phyloP scores from a whole-genome alignment of 2,888 invertebrate species.

The Pedicia rivosa region DNA sequence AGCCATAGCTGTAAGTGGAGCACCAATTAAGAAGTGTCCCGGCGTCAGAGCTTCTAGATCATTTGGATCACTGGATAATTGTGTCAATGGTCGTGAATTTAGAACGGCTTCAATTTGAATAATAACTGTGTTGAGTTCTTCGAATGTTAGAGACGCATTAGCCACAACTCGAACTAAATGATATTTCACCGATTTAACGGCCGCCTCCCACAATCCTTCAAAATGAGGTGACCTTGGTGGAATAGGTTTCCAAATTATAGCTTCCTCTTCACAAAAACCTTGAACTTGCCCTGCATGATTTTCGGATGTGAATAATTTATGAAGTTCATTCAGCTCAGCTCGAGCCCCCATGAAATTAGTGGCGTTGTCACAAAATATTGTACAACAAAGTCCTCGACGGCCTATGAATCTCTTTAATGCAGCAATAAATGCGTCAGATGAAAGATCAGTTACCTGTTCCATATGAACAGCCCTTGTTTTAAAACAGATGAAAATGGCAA shows the following conservation, averaged over 20 bases:
- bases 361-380: slow-evolving; percentile 6
- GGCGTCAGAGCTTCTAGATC: neutral
- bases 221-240: slow-evolving; percentile 11
- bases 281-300: too few relatives aligned
- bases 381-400: neutral
- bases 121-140: neutral
- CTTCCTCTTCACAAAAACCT: neutral
- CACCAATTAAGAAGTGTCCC: neutral
- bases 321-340: neutral
- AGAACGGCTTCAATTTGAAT: neutral
- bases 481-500: neutral
- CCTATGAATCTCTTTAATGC: too few relatives aligned
- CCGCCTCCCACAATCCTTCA: slow-evolving; percentile 11
- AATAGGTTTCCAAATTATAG: slow-evolving; percentile 9
- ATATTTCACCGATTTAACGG: slow-evolving; percentile 8
- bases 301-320: too few relatives aligned
- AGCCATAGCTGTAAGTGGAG: neutral
- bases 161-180: slow-evolving; percentile 7
- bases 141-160: too few relatives aligned
- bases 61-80: neutral
- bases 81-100: neutral
- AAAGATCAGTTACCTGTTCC: neutral
- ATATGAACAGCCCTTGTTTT: neutral
- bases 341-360: slow-evolving; percentile 7
- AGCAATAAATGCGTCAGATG: neutral